These are phyloP conservation scores for Potamilus streckersoni DNA, from an alignment of 1,140 invertebrate genomes.

Conservation along the genomic window DNA sequence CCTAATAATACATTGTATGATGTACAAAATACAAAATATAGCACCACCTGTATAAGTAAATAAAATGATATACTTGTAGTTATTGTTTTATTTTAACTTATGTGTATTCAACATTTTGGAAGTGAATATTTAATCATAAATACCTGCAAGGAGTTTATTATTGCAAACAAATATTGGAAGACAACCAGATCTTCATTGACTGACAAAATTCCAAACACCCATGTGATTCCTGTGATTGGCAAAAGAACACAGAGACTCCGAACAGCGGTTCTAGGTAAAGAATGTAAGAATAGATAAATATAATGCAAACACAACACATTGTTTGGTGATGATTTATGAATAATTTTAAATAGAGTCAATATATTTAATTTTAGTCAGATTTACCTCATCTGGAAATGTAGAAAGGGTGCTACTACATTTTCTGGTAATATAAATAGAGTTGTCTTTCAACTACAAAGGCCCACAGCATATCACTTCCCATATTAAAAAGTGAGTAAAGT, in stretches of 20 bases:
- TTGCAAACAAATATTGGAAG: conserved; percentile 70
- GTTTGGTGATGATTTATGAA: no score
- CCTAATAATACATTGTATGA: no score
- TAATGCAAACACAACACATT: no score
- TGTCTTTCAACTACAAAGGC: no score
- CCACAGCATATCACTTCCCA: no score
- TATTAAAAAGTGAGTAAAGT: no score
- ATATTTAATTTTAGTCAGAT: no score
- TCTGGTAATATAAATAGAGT: no score
- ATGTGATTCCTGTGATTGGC: conserved; percentile 69
- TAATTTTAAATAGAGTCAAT: no score
- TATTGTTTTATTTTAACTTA: not conserved
- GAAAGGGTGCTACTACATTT: no score
- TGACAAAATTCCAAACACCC: conserved; percentile 70
- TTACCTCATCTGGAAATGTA: no score
- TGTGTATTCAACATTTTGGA: no score
- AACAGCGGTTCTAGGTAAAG: conserved; percentile 30
- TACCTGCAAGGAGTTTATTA: conserved; percentile 66
- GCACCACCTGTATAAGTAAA: not conserved
- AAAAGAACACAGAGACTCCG: conserved; percentile 33
- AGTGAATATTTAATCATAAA: not conserved
- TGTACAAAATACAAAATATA: not conserved
- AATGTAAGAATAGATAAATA: not conserved
- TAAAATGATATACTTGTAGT: not conserved
- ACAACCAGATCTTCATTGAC: conserved; percentile 63